A percentile compares a stretch with the other conserved stretches of the same genome.
phyloP scores from a whole-genome alignment of 1,140 invertebrate species.

The Sesamia nonagrioides region DNA sequence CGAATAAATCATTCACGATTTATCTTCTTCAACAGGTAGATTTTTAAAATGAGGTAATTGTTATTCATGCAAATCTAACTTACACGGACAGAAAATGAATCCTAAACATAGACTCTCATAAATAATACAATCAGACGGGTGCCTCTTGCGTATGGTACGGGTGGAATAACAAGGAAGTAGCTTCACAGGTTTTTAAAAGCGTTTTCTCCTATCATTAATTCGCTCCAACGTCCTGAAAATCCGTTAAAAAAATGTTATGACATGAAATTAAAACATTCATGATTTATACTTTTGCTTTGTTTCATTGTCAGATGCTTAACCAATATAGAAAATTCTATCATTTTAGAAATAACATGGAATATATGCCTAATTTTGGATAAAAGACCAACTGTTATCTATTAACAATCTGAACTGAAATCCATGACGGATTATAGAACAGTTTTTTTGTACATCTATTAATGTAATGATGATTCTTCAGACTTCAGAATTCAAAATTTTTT shows the following conservation, averaged over 20 bases:
- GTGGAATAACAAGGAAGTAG: conserved; percentile 77
- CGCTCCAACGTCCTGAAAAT: background rate
- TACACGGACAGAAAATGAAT: conserved; percentile 85
- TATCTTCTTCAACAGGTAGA: conserved; percentile 82
- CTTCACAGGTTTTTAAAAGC: conserved; percentile 51
- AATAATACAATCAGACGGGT: conserved; percentile 81
- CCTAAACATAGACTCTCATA: conserved; percentile 80
- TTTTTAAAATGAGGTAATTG: conserved; percentile 82
- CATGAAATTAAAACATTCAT: background rate
- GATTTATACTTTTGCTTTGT: background rate
- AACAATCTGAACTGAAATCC: conserved; percentile 29
- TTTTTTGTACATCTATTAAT: conserved; percentile 52
- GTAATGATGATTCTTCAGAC: conserved; percentile 63
- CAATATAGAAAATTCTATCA: conserved; percentile 42
- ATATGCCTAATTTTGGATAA: conserved; percentile 18
- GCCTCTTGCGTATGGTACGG: conserved; percentile 69
- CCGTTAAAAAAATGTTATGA: background rate
- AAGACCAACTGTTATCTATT: conserved; percentile 23
- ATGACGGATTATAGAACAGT: conserved; percentile 12
- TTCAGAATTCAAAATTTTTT: conserved; percentile 82
- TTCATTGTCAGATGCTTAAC: conserved; percentile 5
- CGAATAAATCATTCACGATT: conserved; percentile 83
- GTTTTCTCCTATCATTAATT: conserved; percentile 39
- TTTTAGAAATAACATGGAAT: conserved; percentile 15
- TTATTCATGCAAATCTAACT: conserved; percentile 84